Evolutionary conservation across 1,140 invertebrate species (phyloP).

Genomic region (Drosophila tsacasi): DNA sequence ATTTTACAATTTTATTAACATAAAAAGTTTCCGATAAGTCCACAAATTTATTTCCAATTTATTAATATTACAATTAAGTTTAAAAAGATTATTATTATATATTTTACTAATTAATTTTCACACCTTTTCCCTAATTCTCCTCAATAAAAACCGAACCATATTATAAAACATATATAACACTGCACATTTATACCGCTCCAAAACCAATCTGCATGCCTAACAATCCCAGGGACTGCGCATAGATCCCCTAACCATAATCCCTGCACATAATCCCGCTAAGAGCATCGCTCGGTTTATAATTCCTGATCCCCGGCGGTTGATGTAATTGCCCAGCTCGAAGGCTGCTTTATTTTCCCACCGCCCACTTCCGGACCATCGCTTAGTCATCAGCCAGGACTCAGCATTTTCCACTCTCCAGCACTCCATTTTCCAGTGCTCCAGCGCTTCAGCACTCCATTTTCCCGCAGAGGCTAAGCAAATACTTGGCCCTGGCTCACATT

Average conservation of each 20-base stretch:
- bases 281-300: slow-evolving; percentile 33
- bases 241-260: slow-evolving; percentile 20
- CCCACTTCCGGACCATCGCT: slow-evolving; percentile 42
- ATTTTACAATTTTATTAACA: neutral
- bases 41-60: neutral
- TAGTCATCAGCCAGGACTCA: slow-evolving; percentile 35
- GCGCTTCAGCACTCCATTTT: slow-evolving; percentile 5
- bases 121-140: accelerated
- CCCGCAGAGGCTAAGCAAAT: slow-evolving; percentile 62
- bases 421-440: neutral
- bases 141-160: neutral
- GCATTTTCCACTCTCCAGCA: slow-evolving; percentile 7
- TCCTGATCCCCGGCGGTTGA: slow-evolving; percentile 32
- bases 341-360: neutral
- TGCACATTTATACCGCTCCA: neutral
- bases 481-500: slow-evolving; percentile 59
- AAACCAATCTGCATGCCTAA: neutral
- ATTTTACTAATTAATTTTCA: neutral
- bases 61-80: too few relatives aligned
- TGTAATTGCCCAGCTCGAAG: slow-evolving; percentile 34
- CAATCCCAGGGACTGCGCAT: neutral
- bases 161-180: neutral
- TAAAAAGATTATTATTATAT: neutral
- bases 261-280: slow-evolving; percentile 36
- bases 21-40: too few relatives aligned